Evolutionary conservation across 2,113 vertebrate species (phyloP), one percentile per base, ranked within the genome.

Genomic region (Prionailurus bengalensis): DNA sequence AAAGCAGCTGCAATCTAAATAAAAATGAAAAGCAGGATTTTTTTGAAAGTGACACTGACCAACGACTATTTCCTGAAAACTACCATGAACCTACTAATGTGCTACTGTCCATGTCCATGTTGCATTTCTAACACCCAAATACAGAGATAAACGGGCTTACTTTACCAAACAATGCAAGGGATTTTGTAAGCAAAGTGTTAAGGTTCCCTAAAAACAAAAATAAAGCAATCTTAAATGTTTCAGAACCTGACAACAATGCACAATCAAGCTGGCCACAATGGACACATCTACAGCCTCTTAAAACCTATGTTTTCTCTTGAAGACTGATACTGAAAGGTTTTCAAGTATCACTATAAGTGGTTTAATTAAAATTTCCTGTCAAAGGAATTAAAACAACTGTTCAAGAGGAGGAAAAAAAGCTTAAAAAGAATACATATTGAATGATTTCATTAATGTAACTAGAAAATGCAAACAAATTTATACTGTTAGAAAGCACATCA

Each of bases 311-410:
- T 74, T 91, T 61, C 16, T 65, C 39, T 80, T n/a, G 42, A 73
- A 84, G 33, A 70, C 29, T 68, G 39, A 83, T 7, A 79, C 4
- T 10, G 36, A 63, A 87, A 71, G 42, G 21, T 33, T 87, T 80
- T 66, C 55, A 93, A 79, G 23, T 51, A 87, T 78, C 70, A 88
- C 1, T 81, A 83, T 74, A 90, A 65, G 51, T 51, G 39, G 6
- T 23, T 63, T 45, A 93, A 74, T 53, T 63, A 61, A 91, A 84
- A 80, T 25, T 51, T 81, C 39, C 48, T 89, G 27, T 61, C 25
- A 61, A 83, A 91, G 53, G 16, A 84, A 91, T 82, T 53, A 19
- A 97, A 29, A 55, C 36, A 94, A 78, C 45, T 80, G 71, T 78
- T 78, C 15, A 82, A 65, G 33, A 70, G 9, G 21, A 17, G 12